Evolutionary conservation across 37 sponge, comb jelly and placozoan species (phyloP).

Genomic region (Spongilla lacustris): DNA sequence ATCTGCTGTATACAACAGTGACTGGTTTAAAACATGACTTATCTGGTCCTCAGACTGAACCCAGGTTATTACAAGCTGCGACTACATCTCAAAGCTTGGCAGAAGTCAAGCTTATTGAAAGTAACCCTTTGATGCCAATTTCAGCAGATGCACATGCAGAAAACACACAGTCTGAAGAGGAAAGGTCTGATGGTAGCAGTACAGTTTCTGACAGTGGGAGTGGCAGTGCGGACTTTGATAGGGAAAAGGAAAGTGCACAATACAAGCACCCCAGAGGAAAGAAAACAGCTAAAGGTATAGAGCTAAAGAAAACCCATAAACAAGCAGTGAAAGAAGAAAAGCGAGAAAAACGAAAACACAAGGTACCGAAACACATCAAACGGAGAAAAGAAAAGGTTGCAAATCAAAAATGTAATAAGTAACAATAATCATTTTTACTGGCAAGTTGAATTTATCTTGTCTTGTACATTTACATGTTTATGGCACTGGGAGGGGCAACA

Average conservation of each 20-base stretch:
- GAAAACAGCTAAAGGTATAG: conserved; percentile 5
- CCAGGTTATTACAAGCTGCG: conserved; percentile 41
- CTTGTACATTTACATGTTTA: background rate
- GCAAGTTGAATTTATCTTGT: background rate
- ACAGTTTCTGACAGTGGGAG: background rate
- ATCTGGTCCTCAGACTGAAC: conserved; percentile 58
- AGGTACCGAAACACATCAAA: conserved; percentile 89
- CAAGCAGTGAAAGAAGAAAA: conserved; percentile 88
- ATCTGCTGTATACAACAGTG: conserved; percentile 73
- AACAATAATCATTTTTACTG: background rate
- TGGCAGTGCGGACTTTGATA: background rate
- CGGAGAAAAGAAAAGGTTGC: conserved; percentile 78
- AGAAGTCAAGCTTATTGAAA: conserved; percentile 1
- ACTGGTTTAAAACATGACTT: conserved; percentile 87
- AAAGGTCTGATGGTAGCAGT: background rate
- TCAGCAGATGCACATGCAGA: background rate
- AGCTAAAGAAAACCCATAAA: conserved; percentile 73
- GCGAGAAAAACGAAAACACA: conserved; percentile 84
- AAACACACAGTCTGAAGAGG: background rate
- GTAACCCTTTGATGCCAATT: background rate
- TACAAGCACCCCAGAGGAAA: conserved; percentile 51
- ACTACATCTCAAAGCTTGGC: background rate
- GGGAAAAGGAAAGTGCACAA: background rate
- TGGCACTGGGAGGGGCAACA: no score
- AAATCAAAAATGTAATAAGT: conserved; percentile 24